phyloP scores from a whole-genome alignment of 2,888 invertebrate genomes.

The Sarcophaga rosellei region DNA sequence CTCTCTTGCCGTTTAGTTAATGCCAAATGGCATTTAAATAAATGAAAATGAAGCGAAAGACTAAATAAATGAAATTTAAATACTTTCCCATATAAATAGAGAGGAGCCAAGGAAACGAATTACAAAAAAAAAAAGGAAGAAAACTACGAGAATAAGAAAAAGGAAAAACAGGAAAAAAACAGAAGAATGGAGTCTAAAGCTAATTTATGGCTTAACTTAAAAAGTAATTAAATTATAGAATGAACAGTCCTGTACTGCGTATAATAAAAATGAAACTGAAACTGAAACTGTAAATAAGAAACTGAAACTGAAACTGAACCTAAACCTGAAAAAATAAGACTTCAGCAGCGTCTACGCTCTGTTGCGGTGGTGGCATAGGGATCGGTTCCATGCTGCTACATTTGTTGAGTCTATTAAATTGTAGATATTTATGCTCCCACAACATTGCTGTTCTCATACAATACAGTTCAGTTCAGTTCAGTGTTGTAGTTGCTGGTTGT shows the following conservation, averaged over 20 bases:
- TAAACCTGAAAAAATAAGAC: slow-evolving; percentile 31
- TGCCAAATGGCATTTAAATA: slow-evolving; percentile 47
- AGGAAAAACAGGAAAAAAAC: not conserved
- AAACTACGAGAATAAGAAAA: not conserved
- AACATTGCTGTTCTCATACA: not conserved
- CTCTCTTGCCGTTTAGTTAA: slow-evolving; percentile 36
- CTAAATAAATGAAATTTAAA: slow-evolving; percentile 45
- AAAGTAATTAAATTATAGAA: slow-evolving; percentile 67
- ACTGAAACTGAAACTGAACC: slow-evolving; percentile 19
- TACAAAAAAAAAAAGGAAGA: not conserved
- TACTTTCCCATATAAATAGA: slow-evolving; percentile 43
- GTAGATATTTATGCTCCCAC: not conserved
- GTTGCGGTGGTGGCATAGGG: not conserved
- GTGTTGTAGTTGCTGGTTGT: no score
- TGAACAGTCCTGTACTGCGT: not conserved
- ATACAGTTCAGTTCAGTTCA: no score
- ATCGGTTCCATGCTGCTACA: no score
- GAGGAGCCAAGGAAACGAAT: not conserved
- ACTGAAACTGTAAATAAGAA: slow-evolving; percentile 14
- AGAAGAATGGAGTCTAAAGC: slow-evolving; percentile 13
- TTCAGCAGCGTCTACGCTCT: not conserved
- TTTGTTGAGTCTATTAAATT: slow-evolving; percentile 32
- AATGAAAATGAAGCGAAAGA: slow-evolving; percentile 32
- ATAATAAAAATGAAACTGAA: not conserved
- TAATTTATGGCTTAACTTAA: slow-evolving; percentile 69